These are phyloP conservation scores for Protaetia brevitarsis DNA, from an alignment of 1,140 invertebrate genomes.

Conservation along the genomic window DNA sequence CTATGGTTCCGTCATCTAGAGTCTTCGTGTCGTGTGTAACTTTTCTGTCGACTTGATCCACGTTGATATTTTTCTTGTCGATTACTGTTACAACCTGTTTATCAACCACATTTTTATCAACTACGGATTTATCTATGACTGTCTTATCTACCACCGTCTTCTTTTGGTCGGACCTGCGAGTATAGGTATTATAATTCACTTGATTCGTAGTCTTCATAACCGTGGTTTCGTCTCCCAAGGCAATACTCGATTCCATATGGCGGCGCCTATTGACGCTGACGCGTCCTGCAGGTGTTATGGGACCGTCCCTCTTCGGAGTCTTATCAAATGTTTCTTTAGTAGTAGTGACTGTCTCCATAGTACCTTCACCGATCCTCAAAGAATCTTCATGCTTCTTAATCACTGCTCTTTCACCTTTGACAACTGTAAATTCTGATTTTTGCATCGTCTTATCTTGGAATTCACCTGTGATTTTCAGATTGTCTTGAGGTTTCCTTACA, in stretches of 20 bases:
- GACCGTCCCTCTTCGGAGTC: slow-evolving; percentile 46
- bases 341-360: slow-evolving; percentile 55
- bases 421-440: slow-evolving; percentile 51
- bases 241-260: slow-evolving; percentile 63
- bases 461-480: slow-evolving; percentile 52
- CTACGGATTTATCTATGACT: slow-evolving; percentile 13
- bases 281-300: slow-evolving; percentile 28
- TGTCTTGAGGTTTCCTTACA: slow-evolving; percentile 53
- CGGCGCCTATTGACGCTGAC: slow-evolving; percentile 49
- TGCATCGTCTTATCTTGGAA: slow-evolving; percentile 55
- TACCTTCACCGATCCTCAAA: slow-evolving; percentile 52
- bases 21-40: slow-evolving; percentile 47
- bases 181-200: slow-evolving; percentile 60
- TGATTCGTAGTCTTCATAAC: slow-evolving; percentile 58
- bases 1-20: slow-evolving; percentile 54
- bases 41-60: not conserved
- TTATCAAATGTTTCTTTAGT: slow-evolving; percentile 51
- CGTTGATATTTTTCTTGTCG: slow-evolving; percentile 9
- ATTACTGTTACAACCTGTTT: slow-evolving; percentile 15
- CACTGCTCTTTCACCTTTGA: slow-evolving; percentile 56
- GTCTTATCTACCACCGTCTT: slow-evolving; percentile 33
- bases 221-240: slow-evolving; percentile 57
- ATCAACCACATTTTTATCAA: slow-evolving; percentile 31
- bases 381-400: slow-evolving; percentile 56
- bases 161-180: slow-evolving; percentile 47